A percentile compares a stretch with the other conserved stretches of the same genome.
Evolutionary conservation across 2,797 vertebrate genomes (phyloP).

Genomic region (Meda fulgida): DNA sequence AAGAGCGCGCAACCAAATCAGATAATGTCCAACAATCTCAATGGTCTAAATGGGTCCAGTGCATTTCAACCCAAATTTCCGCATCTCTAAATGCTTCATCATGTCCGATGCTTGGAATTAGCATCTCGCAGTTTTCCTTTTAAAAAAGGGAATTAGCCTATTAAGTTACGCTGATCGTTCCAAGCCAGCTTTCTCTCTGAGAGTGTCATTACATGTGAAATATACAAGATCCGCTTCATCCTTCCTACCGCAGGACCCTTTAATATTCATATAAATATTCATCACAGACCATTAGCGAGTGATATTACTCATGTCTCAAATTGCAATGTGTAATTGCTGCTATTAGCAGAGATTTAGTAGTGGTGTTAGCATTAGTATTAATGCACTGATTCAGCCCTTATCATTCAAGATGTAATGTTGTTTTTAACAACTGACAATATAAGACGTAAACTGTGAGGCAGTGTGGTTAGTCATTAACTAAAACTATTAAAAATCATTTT

Average conservation of each 20-base stretch:
- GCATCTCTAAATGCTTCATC: constrained; percentile 15
- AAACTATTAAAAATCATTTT: not conserved
- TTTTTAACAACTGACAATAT: not conserved
- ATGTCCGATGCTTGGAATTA: not conserved
- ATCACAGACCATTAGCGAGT: constrained; percentile 42
- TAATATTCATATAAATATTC: constrained; percentile 51
- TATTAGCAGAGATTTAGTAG: constrained; percentile 29
- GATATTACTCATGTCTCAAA: constrained; percentile 48
- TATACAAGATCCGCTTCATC: constrained; percentile 26
- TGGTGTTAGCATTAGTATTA: constrained; percentile 40
- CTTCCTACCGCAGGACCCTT: constrained; percentile 7
- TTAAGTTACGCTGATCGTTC: not conserved
- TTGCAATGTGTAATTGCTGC: constrained; percentile 47
- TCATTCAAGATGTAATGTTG: not conserved
- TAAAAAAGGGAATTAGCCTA: not conserved
- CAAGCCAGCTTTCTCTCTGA: constrained; percentile 1
- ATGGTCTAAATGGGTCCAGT: constrained; percentile 22
- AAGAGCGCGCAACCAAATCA: constrained; percentile 19
- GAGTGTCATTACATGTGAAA: constrained; percentile 29
- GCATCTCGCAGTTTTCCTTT: constrained; percentile 1
- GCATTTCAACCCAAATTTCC: not conserved
- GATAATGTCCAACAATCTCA: constrained; percentile 31
- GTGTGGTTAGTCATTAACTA: not conserved
- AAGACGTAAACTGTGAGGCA: not conserved
- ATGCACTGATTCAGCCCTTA: constrained; percentile 6